Conservation (phyloP, 2,888 invertebrate genomes). For the Camponotus fellah region DNA sequence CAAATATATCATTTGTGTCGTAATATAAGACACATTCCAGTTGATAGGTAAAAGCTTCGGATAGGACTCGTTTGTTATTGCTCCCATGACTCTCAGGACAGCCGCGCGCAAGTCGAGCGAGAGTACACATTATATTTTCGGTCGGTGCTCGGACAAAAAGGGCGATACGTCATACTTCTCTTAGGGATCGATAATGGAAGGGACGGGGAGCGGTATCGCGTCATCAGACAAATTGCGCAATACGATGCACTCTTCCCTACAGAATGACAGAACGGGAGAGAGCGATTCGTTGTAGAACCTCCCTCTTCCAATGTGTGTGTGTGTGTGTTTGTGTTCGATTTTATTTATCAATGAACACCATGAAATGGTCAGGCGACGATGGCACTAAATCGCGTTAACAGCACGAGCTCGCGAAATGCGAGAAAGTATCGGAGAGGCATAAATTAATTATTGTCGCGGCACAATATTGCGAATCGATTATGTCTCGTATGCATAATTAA, state of each 20-base stretch:
- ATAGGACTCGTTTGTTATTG: constrained; percentile 53
- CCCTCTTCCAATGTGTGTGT: not conserved
- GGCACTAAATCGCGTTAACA: constrained; percentile 42
- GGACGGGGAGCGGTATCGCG: constrained; percentile 72
- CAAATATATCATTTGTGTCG: not conserved
- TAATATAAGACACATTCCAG: not conserved
- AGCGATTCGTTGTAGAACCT: constrained; percentile 1
- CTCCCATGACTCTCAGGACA: constrained; percentile 44
- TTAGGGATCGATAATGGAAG: constrained; percentile 79
- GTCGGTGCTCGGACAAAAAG: constrained; percentile 48
- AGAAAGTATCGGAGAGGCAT: constrained; percentile 43
- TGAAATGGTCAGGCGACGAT: constrained; percentile 28
- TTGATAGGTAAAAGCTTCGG: constrained; percentile 1
- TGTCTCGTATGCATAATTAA: constrained; percentile 51
- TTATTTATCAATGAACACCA: constrained; percentile 36
- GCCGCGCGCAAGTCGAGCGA: not conserved
- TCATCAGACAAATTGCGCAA: constrained; percentile 72
- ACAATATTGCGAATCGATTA: constrained; percentile 48
- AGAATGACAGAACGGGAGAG: not conserved
- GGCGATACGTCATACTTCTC: constrained; percentile 36
- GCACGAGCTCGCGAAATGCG: constrained; percentile 20
- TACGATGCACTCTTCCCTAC: constrained; percentile 50
- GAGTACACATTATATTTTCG: constrained; percentile 1
- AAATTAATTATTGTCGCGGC: constrained; percentile 52
- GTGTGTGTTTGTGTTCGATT: not conserved